These are phyloP conservation scores for Pelodytes ibericus DNA, from an alignment of 2,797 vertebrate species.

Conservation along the genomic window DNA sequence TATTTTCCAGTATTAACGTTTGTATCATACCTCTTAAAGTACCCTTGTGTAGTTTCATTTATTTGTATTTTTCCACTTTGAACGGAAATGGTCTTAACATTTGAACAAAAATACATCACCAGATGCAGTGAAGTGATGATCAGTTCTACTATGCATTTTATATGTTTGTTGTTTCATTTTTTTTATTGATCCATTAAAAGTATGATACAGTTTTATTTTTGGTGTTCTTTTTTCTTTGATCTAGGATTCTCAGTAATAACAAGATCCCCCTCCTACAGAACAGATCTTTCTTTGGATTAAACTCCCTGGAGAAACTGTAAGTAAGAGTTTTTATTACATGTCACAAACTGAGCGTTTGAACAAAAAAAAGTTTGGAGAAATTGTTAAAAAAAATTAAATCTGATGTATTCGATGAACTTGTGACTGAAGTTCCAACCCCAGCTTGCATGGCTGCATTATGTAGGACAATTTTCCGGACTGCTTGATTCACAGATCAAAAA, in stretches of 20 bases:
- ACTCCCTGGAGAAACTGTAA: slow-evolving; percentile 88
- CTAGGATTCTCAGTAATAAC: slow-evolving; percentile 87
- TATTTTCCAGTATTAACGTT: too few relatives aligned
- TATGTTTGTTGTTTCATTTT: too few relatives aligned
- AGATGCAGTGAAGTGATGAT: too few relatives aligned
- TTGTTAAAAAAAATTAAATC: slow-evolving; percentile 7
- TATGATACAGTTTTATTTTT: too few relatives aligned
- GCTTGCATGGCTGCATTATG: slow-evolving; percentile 4
- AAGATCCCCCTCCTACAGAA: slow-evolving; percentile 84
- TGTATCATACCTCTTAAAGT: too few relatives aligned
- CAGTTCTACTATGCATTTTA: too few relatives aligned
- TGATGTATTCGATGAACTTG: slow-evolving; percentile 35
- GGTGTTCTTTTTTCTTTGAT: slow-evolving; percentile 52
- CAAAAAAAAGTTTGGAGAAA: slow-evolving; percentile 34
- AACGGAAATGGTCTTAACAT: too few relatives aligned
- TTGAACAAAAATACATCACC: too few relatives aligned
- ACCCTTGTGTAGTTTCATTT: too few relatives aligned
- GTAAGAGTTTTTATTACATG: slow-evolving; percentile 65
- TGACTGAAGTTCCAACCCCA: slow-evolving; percentile 32
- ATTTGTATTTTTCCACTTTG: too few relatives aligned
- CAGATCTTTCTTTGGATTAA: slow-evolving; percentile 80
- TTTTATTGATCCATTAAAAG: too few relatives aligned
- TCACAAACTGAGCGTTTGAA: neutral
- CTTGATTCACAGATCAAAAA: slow-evolving; percentile 26
- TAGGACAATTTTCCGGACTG: slow-evolving; percentile 19